Evolutionary conservation across 1,140 invertebrate genomes (phyloP), one percentile per base, ranked within the genome.

Genomic region (Cyclina sinensis): DNA sequence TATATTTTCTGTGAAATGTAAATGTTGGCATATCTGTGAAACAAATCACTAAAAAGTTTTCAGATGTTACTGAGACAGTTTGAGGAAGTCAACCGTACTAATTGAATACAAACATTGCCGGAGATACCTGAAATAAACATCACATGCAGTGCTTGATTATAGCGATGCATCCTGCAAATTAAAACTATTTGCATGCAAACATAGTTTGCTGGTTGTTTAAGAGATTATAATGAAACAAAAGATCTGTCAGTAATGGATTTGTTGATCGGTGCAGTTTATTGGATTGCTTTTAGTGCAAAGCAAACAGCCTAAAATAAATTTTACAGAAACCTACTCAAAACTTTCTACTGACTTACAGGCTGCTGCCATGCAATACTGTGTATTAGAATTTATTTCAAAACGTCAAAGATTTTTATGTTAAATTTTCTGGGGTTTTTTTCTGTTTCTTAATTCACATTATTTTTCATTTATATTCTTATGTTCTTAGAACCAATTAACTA

Each of bases 21-120:
- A 78, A 78, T 78, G 74, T 78, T 78, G 74, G 74, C 74, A 78
- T 78, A 78, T 78, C 74, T 78, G 74, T 78, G 30, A 78, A 78
- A 78, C 4, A 24, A n/a, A 78, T 78, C 74, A 78, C 27, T 51
- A 46, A 54, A 35, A 37, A 35, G 48, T 30, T 35, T 51, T 54
- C 46, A 21, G 35, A 78, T 78, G 74, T 78, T 51, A 54, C 48
- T 3, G 46, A 78, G 74, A 78, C 74, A 78, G 46, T 51, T 35
- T 35, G 48, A 18, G 46, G 46, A 35, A 78, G 74, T 78, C 46
- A 48, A 78, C 74, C 74, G 35, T 78, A 35, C 3, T 78, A 51
- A 78, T 78, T 78, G 46, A 78, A 78, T 51, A 78, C 27, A 78
- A 78, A 78, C 74, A 51, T 78, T 18, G 43, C 9, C 9, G 21